Evolutionary conservation across 2,113 vertebrate genomes (phyloP), one percentile per base, ranked within the genome.

Genomic region (Lasiurus cinereus): DNA sequence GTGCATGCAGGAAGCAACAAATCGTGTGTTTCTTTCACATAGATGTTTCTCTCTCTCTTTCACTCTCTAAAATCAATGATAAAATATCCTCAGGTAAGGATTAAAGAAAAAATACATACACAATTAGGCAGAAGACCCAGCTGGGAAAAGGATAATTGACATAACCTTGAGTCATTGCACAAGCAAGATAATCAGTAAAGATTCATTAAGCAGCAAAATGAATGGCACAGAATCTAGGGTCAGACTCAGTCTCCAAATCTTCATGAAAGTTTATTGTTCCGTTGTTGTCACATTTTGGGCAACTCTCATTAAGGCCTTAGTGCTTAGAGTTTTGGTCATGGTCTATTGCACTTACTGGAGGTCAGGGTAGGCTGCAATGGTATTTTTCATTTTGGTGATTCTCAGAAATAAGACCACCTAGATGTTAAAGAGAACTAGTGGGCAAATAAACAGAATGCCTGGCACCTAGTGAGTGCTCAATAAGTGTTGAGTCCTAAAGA

Each of bases 181-280:
- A 76, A 90, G 73, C 76, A 93, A 93, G 62, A 74, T n/a, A 70
- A 83, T 90, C 67, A 74, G 62, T n/a, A 59, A 43, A 88, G 73
- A 90, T n/a, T 90, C 88, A n/a, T 52, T 66, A 74, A 94, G 77
- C 52, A 85, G 62, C 31, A 83, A 85, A 92, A 48, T 33, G 21
- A 94, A 90, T 78, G 50, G 14, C 90, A 24, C 22, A 27, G 54
- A 88, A 76, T 62, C 56, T 39, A 24, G 80, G 15, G 48, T 66
- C 70, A 72, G 62, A 90, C 66, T 91, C 70, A 39, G 36, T 29
- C 88, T 91, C 69, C 50, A 62, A 14, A 33, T 90, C 87, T 64
- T 56, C 72, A 27, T 1, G 12, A 50, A 69, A 46, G 52, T 62
- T 69, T 27, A 46, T 22, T 33, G 24, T 73, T 27, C 62, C 59